A percentile compares a stretch with the other conserved stretches of the same genome.
These are phyloP conservation scores for Vultur gryphus DNA, from an alignment of 2,797 vertebrate genomes.

Conservation along the genomic window DNA sequence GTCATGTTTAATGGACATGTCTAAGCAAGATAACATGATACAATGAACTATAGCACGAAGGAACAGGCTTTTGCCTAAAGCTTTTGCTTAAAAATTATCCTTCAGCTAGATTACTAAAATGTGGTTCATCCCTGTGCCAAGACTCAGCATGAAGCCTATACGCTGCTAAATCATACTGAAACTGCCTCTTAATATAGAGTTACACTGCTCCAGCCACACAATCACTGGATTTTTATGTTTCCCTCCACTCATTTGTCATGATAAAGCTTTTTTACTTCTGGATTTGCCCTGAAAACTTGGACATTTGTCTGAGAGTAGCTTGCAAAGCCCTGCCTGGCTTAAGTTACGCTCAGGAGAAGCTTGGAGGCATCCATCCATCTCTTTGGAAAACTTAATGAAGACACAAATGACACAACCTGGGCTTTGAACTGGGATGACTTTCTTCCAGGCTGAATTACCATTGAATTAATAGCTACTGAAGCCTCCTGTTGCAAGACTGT, in stretches of 20 bases:
- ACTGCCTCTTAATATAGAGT: not conserved
- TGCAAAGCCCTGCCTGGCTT: not conserved
- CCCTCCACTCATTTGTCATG: not conserved
- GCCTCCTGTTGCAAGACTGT: not conserved
- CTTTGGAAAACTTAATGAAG: not conserved
- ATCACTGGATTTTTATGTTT: not conserved
- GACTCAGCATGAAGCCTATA: not conserved
- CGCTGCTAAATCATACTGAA: not conserved
- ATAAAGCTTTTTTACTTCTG: not conserved
- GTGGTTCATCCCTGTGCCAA: not conserved
- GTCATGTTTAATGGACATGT: not conserved
- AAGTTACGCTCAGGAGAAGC: not conserved
- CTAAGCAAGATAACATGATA: not conserved
- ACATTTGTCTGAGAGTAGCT: not conserved
- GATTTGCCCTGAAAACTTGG: not conserved
- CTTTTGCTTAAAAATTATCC: constrained; percentile 33
- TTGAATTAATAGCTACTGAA: not conserved
- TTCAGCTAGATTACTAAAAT: not conserved
- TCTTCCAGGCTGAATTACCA: not conserved
- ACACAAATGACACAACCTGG: not conserved
- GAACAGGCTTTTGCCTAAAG: not conserved
- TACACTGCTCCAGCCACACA: not conserved
- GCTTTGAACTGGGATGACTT: not conserved
- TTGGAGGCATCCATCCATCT: not conserved
- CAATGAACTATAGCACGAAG: not conserved